Conservation (phyloP, 2,113 vertebrate species). For the Lophura nycthemera region DNA sequence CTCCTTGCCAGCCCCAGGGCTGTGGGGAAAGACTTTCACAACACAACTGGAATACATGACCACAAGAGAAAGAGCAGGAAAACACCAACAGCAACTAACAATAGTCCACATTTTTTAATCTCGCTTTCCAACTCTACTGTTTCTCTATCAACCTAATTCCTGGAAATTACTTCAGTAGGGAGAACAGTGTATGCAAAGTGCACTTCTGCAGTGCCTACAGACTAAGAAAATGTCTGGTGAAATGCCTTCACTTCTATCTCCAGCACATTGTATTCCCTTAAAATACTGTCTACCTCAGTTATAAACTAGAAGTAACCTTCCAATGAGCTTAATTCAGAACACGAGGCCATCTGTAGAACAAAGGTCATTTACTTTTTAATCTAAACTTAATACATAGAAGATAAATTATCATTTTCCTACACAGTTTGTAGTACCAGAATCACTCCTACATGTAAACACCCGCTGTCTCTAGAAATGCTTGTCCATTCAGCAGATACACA, state of each 20-base stretch:
- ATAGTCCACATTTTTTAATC: background rate
- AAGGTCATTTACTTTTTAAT: background rate
- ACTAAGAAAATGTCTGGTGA: background rate
- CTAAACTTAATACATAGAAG: background rate
- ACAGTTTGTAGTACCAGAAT: background rate
- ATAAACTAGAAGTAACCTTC: background rate
- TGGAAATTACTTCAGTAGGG: background rate
- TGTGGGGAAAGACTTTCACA: background rate
- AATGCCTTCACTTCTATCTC: background rate
- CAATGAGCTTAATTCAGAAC: background rate
- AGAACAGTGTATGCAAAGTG: background rate
- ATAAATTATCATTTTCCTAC: background rate
- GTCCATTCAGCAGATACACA: rapidly evolving
- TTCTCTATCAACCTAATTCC: background rate
- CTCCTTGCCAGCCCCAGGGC: background rate
- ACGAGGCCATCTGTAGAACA: background rate
- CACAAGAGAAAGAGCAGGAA: background rate
- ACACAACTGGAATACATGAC: background rate
- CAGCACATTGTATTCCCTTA: background rate
- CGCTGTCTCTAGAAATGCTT: background rate
- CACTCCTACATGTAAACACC: background rate
- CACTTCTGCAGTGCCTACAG: background rate
- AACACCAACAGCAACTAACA: background rate
- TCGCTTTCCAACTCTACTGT: background rate
- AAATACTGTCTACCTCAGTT: background rate